These are phyloP conservation scores for Lagorchestes hirsutus DNA, from an alignment of 2,797 vertebrate species.

Conservation along the genomic window DNA sequence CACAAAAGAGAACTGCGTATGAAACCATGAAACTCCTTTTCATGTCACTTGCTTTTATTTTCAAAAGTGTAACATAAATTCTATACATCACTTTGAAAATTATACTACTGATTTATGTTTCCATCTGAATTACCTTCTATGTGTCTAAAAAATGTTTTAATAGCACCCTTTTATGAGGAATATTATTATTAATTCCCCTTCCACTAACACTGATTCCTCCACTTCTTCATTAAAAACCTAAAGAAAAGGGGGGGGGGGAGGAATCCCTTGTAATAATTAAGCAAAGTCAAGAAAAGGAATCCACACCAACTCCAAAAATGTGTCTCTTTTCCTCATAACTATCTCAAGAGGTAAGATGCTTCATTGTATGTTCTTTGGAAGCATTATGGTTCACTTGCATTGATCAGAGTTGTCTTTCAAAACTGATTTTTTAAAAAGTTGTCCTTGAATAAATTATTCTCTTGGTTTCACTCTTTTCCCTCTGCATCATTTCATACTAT, in stretches of 20 bases:
- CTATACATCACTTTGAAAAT: not conserved
- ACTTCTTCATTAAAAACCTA: not conserved
- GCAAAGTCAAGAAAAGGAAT: not conserved
- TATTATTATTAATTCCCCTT: not conserved
- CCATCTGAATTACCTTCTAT: not conserved
- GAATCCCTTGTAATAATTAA: not conserved
- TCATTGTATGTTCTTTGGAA: not conserved
- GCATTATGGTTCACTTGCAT: not conserved
- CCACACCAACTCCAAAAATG: not conserved
- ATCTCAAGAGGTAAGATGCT: not conserved
- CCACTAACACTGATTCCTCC: not conserved
- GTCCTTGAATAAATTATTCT: not conserved
- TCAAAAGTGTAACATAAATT: not conserved
- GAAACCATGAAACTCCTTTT: not conserved
- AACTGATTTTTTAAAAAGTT: not conserved
- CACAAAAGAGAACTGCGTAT: not conserved
- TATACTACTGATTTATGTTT: not conserved
- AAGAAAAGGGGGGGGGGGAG: not conserved
- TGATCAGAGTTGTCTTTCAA: not conserved
- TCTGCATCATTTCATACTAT: not conserved
- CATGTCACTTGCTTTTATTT: not conserved
- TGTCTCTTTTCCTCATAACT: not conserved
- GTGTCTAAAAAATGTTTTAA: not conserved
- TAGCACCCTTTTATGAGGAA: not conserved
- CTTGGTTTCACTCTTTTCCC: not conserved